These are phyloP conservation scores for Lottia gigantea DNA, from an alignment of 2,888 invertebrate species.

Conservation along the genomic window DNA sequence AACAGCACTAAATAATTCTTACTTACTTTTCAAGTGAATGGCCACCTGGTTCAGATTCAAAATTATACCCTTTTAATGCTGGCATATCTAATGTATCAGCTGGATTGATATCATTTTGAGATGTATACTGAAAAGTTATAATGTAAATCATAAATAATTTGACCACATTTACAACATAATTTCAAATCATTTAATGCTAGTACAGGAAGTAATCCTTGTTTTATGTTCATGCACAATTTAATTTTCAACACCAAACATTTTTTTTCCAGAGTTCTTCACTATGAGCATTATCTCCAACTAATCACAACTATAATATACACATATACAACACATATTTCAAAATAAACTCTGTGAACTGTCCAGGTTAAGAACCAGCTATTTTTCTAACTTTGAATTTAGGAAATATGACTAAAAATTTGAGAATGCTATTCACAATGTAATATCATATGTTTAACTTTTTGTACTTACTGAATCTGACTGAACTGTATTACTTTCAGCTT, in stretches of 20 bases:
- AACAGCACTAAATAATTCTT: not conserved
- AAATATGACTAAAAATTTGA: not conserved
- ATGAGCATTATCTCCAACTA: too few species aligned
- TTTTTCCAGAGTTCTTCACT: too few species aligned
- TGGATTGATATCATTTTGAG: too few species aligned
- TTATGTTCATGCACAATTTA: too few species aligned
- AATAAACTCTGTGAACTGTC: too few species aligned
- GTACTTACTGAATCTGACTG: not conserved
- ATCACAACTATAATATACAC: too few species aligned
- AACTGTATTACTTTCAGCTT: slow-evolving; percentile 42
- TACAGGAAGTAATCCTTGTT: too few species aligned
- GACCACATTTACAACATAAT: not conserved
- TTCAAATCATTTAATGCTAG: too few species aligned
- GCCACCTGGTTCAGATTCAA: slow-evolving; percentile 55
- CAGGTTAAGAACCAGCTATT: too few species aligned
- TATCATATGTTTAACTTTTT: not conserved
- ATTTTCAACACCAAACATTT: too few species aligned
- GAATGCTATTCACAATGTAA: not conserved
- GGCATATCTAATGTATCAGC: slow-evolving; percentile 33
- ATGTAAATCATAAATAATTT: not conserved
- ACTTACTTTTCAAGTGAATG: slow-evolving; percentile 55
- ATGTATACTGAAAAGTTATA: slow-evolving; percentile 7
- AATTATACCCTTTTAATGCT: slow-evolving; percentile 52
- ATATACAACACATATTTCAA: too few species aligned
- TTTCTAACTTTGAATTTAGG: too few species aligned